These are phyloP conservation scores for Aphidius gifuensis DNA, from an alignment of 1,140 invertebrate species.

Conservation along the genomic window DNA sequence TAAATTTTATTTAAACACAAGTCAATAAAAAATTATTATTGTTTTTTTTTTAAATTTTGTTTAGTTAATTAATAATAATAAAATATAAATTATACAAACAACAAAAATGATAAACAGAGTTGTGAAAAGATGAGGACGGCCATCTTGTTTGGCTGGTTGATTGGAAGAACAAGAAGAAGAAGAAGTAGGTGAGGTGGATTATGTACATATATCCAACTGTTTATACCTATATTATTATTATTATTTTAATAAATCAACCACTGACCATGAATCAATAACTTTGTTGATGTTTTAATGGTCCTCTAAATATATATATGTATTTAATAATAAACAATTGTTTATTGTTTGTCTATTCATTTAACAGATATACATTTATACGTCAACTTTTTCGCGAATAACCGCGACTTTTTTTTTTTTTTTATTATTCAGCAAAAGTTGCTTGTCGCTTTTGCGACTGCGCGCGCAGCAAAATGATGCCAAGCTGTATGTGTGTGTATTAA, in stretches of 20 bases:
- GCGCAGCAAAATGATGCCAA: too few relatives aligned
- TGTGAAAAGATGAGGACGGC: conserved; percentile 17
- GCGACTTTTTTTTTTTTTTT: neutral
- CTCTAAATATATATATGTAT: too few relatives aligned
- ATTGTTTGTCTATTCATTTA: too few relatives aligned
- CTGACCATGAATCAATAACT: neutral
- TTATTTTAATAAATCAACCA: neutral
- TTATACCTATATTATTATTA: neutral
- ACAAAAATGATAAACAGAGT: conserved; percentile 26
- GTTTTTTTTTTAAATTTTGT: too few relatives aligned
- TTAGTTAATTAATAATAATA: neutral
- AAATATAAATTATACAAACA: conserved; percentile 16
- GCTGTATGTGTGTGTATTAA: too few relatives aligned
- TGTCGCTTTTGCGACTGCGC: too few relatives aligned
- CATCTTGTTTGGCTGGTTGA: conserved; percentile 23
- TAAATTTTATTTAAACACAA: too few relatives aligned
- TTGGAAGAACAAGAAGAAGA: neutral
- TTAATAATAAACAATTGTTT: too few relatives aligned
- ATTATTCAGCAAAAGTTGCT: too few relatives aligned
- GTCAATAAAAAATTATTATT: too few relatives aligned
- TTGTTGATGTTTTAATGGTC: neutral
- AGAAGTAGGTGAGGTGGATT: conserved; percentile 5
- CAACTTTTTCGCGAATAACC: conserved; percentile 9
- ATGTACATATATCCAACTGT: conserved; percentile 1
- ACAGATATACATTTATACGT: conserved; percentile 5